A percentile compares a stretch with the other conserved stretches of the same genome.
phyloP scores from a whole-genome alignment of 2,113 vertebrate species.

The Planiliza haematocheilus region DNA sequence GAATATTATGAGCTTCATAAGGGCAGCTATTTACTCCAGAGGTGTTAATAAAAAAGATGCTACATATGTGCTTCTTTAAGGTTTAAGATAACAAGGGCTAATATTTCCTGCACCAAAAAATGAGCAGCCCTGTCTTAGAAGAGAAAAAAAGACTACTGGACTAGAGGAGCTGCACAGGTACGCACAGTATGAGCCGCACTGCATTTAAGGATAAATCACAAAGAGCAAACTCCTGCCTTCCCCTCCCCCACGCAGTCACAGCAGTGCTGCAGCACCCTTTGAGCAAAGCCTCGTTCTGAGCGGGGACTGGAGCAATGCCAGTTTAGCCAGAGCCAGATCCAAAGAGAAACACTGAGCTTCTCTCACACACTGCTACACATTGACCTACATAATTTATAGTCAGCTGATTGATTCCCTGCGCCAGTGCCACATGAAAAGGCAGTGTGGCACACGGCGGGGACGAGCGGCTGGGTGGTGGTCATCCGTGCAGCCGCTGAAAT shows the following conservation, averaged over 20 bases:
- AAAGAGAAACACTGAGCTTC: slow-evolving; percentile 70
- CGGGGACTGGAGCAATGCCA: slow-evolving; percentile 78
- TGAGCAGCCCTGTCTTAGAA: not conserved
- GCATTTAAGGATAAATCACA: slow-evolving; percentile 54
- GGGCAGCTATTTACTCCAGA: not conserved
- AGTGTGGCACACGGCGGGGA: slow-evolving; percentile 39
- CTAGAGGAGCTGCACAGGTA: slow-evolving; percentile 15
- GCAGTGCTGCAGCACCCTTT: slow-evolving; percentile 69
- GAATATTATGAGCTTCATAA: not conserved
- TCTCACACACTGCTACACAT: slow-evolving; percentile 80
- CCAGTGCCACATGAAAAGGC: slow-evolving; percentile 59
- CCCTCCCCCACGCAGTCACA: slow-evolving; percentile 56
- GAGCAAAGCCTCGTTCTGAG: slow-evolving; percentile 68
- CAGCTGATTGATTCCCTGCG: slow-evolving; percentile 76
- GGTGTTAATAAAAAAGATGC: not conserved
- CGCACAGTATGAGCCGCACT: slow-evolving; percentile 28
- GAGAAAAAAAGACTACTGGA: too few relatives aligned
- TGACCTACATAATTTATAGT: slow-evolving; percentile 81
- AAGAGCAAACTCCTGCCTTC: slow-evolving; percentile 58
- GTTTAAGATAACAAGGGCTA: too few relatives aligned
- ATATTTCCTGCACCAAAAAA: too few relatives aligned
- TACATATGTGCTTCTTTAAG: too few relatives aligned
- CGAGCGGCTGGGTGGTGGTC: slow-evolving; percentile 12
- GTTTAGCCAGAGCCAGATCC: slow-evolving; percentile 78
- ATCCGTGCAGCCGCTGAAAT: not conserved